Base-by-base conservation (phyloP, 2,888 invertebrate species). In the Brachylomia viminalis region DNA sequence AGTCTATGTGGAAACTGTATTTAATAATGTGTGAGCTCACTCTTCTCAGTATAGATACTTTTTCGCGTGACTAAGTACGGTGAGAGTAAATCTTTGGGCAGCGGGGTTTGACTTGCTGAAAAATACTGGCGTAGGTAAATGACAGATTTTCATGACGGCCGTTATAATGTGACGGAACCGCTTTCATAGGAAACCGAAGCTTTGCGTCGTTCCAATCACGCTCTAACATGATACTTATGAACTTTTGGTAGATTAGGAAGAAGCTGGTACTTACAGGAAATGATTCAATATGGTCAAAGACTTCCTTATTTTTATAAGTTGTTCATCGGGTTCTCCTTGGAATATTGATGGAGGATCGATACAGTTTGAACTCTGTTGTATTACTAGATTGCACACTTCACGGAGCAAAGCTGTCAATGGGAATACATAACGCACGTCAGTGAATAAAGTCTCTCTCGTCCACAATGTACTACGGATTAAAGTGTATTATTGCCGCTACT, bases 311-410 rank as follows among this genome's bases (percentile, higher is more conserved):
- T 97, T 98, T 10, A 97, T 89, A 23, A 97, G 93, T 64, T 97
- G 97, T 87, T 98, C 98, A 83, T 98, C 98, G 0, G 98, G 96
- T 83, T 99, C 99, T 0, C 98, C 98, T 96, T 98, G 98, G 93
- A 99, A 99, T 84, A 99, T 97, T 1, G 98, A 97, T 27, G 97
- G 94, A 0, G 99, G 98, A 91, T 99, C 99, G 75, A 98, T 94
- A 85, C 97, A 97, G 84, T 97, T 97, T 0, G 97, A 97, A 33
- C 98, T 97, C 95, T 98, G 97, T 80, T 97, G 97, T 72, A 99
- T 98, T 1, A 99, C 92, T 86, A 98, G 95, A 93, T 99, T 99
- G 86, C 98, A 97, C 33, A 98, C 97, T 94, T 98, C 98, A 84
- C 97, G 97, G 17, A 99, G 96, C 1, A 99, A 95, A 2, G 98